Conservation (phyloP, 2,113 vertebrate species). For the Pipra filicauda region DNA sequence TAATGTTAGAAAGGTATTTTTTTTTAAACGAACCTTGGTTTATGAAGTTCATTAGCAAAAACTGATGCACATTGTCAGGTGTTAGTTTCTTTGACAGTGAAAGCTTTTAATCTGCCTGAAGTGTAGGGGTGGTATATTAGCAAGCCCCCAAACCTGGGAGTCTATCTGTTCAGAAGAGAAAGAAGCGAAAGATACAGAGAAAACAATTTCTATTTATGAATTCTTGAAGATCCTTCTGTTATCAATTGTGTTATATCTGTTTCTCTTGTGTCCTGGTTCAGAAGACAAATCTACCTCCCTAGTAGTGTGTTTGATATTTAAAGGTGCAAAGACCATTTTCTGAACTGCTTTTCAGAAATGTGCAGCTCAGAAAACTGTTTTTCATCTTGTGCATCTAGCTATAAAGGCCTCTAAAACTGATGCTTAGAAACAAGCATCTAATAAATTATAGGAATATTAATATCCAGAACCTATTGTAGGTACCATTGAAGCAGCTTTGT, state of each 20-base stretch:
- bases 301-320: neutral
- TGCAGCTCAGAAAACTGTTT: neutral
- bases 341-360: neutral
- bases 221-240: neutral
- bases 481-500: neutral
- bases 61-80: rapidly evolving
- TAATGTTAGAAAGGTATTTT: neutral
- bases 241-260: neutral
- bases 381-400: neutral
- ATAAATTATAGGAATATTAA: neutral
- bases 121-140: neutral
- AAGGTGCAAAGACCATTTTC: neutral
- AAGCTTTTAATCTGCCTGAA: neutral
- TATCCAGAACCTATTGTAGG: neutral
- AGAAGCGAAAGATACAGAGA: neutral
- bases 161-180: neutral
- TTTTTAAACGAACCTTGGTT: neutral
- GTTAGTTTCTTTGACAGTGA: neutral
- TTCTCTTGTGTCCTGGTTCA: neutral
- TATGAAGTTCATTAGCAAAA: neutral
- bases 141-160: neutral
- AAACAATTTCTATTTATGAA: neutral
- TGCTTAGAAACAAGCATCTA: neutral
- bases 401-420: neutral
- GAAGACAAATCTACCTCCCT: neutral